Evolutionary conservation across 2,113 vertebrate species (phyloP), one percentile per base, ranked within the genome.

Genomic region (Carassius carassius): DNA sequence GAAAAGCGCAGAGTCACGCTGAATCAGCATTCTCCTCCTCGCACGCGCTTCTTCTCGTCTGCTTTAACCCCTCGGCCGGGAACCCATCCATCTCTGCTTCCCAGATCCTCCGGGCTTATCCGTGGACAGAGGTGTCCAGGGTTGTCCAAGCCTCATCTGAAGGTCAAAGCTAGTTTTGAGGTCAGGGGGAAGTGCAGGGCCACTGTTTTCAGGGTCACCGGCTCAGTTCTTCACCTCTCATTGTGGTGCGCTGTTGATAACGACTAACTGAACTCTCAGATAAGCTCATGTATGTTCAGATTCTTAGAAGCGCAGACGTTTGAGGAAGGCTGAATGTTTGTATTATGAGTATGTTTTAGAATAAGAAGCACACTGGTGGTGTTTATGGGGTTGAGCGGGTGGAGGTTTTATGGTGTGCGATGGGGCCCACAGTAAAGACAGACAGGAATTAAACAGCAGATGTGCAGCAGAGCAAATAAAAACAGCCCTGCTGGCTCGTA

Each of bases 371-470:
- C 94, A 94, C 94, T 95, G 89, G 88, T 92, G 95, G 95, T 94
- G 94, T 97, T 98, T 97, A 97, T 96, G 92, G 93, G 95, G 95
- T 96, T 97, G 94, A 95, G 95, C 95, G 93, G 94, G 94, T 95
- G 93, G 89, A 90, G 92, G 90, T 95, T 97, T 97, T 96, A 98
- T 94, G 93, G 95, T 93, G 92, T 93, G 94, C 92, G 94, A 96
- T 95, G 95, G 95, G 96, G 95, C 94, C 90, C 29, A 90, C 95
- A 92, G 94, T 96, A 96, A 96, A 97, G 94, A 82, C 87, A 86
- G 92, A 92, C 75, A 90, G 90, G 93, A 93, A 94, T 95, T 93
- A 93, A 92, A 90, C 41, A 89, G 95, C 95, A 95, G 94, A 95
- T 95, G 92, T 87, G 92, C 93, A 91, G 56, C 78, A 77, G 76